Evolutionary conservation across 2,888 invertebrate species (phyloP), one percentile per base, ranked within the genome.

Genomic region (Hedya salicella): DNA sequence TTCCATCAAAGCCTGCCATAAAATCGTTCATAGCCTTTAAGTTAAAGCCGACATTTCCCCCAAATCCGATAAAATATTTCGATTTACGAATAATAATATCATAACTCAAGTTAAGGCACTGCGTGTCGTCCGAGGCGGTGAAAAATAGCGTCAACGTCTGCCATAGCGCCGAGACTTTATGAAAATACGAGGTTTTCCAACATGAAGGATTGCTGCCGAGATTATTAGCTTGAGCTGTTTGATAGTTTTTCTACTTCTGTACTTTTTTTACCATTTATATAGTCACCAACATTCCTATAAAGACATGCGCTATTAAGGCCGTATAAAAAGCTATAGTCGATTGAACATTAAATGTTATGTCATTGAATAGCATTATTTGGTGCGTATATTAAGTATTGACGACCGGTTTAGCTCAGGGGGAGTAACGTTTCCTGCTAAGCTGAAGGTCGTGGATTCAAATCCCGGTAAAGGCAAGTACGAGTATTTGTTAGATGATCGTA

Each of bases 81-180:
- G 65, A 65, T 65, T 65, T 65, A 60, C 65, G 65, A 59, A 65
- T 65, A 65, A 65, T 65, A 65, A 60, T 65, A 53, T 40, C 65
- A 65, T 65, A 65, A 65, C 46, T 65, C 59, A 65, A 9, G 52
- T 32, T 54, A 44, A 54, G 69, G 66, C 50, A 71, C 62, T 69
- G 66, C 68, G 73, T 42, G 70, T 67, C 30, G 52, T 44, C 16
- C 53, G 64, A 25, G 67, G 57, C 66, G 65, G 69, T 76, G 73
- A 77, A 71, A 75, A 69, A 76, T 73, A 59, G 71, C 53, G 17
- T 44, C 76, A 71, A 73, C 76, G 69, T 70, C 70, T 70, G 54
- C 1, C 8, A 16, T 48, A 40, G 52, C 66, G 70, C 69, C 62
- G 60, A 59, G 56, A 42, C 70, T 69, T 69, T 69, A 57, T 53